Percentiles rank a stretch among this genome's conserved stretches.
Evolutionary conservation across 1,140 invertebrate genomes (phyloP).

Genomic region (Aphelenchoides avenae): DNA sequence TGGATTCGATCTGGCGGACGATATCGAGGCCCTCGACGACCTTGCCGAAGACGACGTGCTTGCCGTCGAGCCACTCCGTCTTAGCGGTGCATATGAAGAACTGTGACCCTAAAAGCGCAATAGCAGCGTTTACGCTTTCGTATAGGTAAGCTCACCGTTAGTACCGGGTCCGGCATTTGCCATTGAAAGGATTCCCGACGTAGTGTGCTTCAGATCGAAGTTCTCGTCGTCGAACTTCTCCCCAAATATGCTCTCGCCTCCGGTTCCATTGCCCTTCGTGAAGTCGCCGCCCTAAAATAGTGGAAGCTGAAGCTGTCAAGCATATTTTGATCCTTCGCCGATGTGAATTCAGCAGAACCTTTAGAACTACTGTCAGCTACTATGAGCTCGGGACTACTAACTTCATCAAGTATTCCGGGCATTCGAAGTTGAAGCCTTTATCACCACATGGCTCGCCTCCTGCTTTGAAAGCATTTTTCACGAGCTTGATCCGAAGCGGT

Average conservation of each 20-base stretch:
- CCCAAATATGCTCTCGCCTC: slow-evolving; percentile 94
- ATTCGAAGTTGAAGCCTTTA: too few relatives aligned
- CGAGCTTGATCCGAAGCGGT: too few relatives aligned
- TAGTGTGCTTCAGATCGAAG: slow-evolving; percentile 86
- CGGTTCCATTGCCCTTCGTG: slow-evolving; percentile 84
- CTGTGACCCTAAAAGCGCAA: too few relatives aligned
- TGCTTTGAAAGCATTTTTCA: slow-evolving; percentile 65
- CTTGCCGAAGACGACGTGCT: slow-evolving; percentile 89
- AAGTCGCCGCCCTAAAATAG: slow-evolving; percentile 71
- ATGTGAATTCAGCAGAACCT: neutral
- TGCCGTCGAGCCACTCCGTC: slow-evolving; percentile 72
- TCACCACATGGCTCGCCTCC: neutral
- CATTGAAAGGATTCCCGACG: slow-evolving; percentile 70
- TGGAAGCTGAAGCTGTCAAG: too few relatives aligned
- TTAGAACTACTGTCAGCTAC: too few relatives aligned
- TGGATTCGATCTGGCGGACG: too few relatives aligned
- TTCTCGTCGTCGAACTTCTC: slow-evolving; percentile 89
- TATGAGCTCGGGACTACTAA: too few relatives aligned
- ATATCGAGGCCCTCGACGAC: slow-evolving; percentile 75
- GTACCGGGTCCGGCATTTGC: slow-evolving; percentile 85
- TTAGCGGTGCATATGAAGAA: slow-evolving; percentile 72
- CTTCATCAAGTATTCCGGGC: too few relatives aligned
- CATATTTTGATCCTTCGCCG: too few relatives aligned
- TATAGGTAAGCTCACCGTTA: too few relatives aligned
- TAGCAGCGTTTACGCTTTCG: too few relatives aligned